Evolutionary conservation across 2,888 invertebrate genomes (phyloP), one percentile per base, ranked within the genome.

Genomic region (Lampropteryx suffumata): DNA sequence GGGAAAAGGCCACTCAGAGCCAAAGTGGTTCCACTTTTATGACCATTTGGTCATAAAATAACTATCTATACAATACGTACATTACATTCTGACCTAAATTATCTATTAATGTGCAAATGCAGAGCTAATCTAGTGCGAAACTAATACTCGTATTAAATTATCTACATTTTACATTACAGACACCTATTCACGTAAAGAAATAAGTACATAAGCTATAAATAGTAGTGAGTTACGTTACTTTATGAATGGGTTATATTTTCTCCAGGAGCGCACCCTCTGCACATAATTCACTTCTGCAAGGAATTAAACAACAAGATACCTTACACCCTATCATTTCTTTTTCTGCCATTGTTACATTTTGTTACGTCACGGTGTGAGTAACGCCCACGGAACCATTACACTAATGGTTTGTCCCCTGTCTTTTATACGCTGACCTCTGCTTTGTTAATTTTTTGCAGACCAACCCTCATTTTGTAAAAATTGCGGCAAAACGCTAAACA

Each of bases 381-480:
- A 46, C 49, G 39, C 43, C 44, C 42, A 30, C 36, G 32, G 34
- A 36, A 35, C 61, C 67, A 65, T 71, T 64, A 67, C 37, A 61
- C 56, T 62, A 68, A 65, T 62, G 65, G 58, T 13, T 29, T 26
- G 50, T 57, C 57, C 57, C 60, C 56, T 61, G 60, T 57, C 59
- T 60, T 67, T 67, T 69, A 62, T 60, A 53, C 50, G 56, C 54
- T 52, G 65, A 65, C 61, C 65, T 54, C 46, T 55, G 56, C 62
- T 68, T 73, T 69, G 65, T 67, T 64, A 71, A 65, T 71, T 70
- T 73, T 71, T 73, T 67, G 56, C 49, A 34, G 37, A 33, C 41
- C 39, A 29, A 45, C 60, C 58, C 59, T 56, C 45, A 55, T 62
- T 59, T 44, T 36, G 59, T 53, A 58, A 52, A 48, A 49, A 52